phyloP scores from a whole-genome alignment of 2,888 invertebrate species.

The Coleophora deauratella region DNA sequence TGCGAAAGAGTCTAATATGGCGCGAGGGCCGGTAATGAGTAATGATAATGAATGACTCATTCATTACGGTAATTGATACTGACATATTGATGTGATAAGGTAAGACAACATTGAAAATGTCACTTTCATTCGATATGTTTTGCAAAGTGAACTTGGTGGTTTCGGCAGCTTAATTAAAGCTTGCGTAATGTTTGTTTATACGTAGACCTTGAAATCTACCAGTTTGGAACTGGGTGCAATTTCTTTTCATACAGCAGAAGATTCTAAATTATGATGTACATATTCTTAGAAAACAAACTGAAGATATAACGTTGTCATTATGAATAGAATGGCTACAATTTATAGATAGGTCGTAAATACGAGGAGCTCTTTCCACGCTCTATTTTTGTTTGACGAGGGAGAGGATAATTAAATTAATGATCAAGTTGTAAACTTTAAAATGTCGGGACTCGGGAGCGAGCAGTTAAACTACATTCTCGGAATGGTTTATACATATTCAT shows the following conservation, averaged over 20 bases:
- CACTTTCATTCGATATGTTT: background rate
- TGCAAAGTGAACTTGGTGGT: too few species aligned
- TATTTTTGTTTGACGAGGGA: background rate
- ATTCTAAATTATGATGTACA: too few species aligned
- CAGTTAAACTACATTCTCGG: too few species aligned
- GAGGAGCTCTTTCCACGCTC: background rate
- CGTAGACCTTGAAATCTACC: background rate
- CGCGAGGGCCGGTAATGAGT: background rate
- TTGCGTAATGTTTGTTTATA: background rate
- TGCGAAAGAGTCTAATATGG: too few species aligned
- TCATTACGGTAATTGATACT: slow-evolving; percentile 1
- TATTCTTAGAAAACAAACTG: background rate
- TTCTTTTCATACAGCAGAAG: too few species aligned
- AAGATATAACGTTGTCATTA: background rate
- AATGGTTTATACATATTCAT: too few species aligned
- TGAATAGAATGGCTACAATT: background rate
- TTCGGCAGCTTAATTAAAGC: too few species aligned
- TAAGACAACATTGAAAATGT: background rate
- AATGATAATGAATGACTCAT: too few species aligned
- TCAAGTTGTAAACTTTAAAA: background rate
- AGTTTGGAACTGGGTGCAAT: too few species aligned
- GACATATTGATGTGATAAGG: background rate
- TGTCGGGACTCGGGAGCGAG: background rate
- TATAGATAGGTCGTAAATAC: too few species aligned
- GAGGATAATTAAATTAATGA: slow-evolving; percentile 1